A percentile compares a stretch with the other conserved stretches of the same genome.
Evolutionary conservation across 2,888 invertebrate species (phyloP).

Genomic region (Polydrusus tereticollis): DNA sequence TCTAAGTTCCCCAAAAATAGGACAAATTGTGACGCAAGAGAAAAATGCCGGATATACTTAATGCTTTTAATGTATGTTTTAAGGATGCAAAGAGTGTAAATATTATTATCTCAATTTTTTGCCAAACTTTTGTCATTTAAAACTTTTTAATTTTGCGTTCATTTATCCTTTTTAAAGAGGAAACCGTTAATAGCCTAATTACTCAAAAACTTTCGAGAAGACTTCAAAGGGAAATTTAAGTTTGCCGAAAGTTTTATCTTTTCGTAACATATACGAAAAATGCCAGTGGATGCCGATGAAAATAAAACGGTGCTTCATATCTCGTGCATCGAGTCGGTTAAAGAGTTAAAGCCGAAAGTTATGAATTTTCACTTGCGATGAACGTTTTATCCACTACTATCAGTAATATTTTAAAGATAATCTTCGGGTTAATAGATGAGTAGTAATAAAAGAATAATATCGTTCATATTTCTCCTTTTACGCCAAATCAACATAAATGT

Average conservation of each 20-base stretch:
- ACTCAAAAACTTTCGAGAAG: constrained; percentile 27
- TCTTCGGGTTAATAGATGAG: too few relatives aligned
- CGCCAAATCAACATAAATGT: too few relatives aligned
- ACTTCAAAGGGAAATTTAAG: constrained; percentile 45
- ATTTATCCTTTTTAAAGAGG: constrained; percentile 25
- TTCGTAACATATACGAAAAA: not conserved
- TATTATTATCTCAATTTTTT: constrained; percentile 21
- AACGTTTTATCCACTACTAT: not conserved
- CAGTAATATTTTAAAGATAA: not conserved
- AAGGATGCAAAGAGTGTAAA: not conserved
- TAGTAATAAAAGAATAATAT: too few relatives aligned
- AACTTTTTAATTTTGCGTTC: constrained; percentile 31
- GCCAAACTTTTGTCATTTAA: constrained; percentile 36
- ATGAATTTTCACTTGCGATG: constrained; percentile 18
- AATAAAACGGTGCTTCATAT: not conserved
- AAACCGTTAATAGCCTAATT: constrained; percentile 26
- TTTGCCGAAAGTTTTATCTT: constrained; percentile 22
- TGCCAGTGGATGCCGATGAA: not conserved
- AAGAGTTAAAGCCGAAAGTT: constrained; percentile 30
- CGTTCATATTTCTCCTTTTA: too few relatives aligned
- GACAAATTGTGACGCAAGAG: too few relatives aligned
- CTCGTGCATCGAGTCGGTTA: not conserved
- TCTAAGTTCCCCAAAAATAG: too few relatives aligned
- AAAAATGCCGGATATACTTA: too few relatives aligned
- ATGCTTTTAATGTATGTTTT: too few relatives aligned